Base-by-base conservation (phyloP, 2,113 vertebrate genomes). In the Chinchilla lanigera region DNA sequence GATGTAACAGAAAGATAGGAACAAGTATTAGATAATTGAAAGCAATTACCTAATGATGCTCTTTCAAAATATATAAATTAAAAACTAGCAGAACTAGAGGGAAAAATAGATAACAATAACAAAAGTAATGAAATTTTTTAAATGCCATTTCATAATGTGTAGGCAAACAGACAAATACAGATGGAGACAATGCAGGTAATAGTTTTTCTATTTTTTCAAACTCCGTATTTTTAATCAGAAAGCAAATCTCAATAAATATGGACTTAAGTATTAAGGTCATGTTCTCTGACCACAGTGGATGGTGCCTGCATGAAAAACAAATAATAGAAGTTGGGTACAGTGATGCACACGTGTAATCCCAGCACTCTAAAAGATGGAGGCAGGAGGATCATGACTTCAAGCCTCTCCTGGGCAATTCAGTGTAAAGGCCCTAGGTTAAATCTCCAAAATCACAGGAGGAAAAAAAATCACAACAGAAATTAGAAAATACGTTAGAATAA, bases 181-280 rank as follows among this genome's bases (percentile, higher is more conserved):
- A 75, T 7, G 65, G 28, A 90, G 85, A 95, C 50, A 63, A 65
- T 35, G 44, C 12, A 87, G 61, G 73, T 86, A 56, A 81, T 10
- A 80, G 41, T 95, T 81, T 77, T 90, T 84, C 56, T 56, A 75
- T 16, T 89, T 52, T 84, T 92, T 78, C 80, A 65, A 92, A 75
- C 8, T 11, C 4, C 16, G 47, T 44, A 82, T 47, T 69, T 81
- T 93, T 38, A 60, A 30, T 10, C 6, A 90, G 38, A 90, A 90
- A 89, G n/a, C 9, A 89, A 13, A 17, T 52, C 28, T 78, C 44
- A 63, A 71, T 14, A 78, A 92, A 85, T 54, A 89, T 14, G 63
- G 65, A 85, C 19, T 69, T 60, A 33, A 94, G 17, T n/a, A 78
- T n/a, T 58, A 91, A 86, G 85, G 10, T 33, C 41, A 81, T 17